Percentiles rank a stretch among this genome's conserved stretches.
phyloP scores from a whole-genome alignment of 2,888 invertebrate species.

The Tipula vernalis region DNA sequence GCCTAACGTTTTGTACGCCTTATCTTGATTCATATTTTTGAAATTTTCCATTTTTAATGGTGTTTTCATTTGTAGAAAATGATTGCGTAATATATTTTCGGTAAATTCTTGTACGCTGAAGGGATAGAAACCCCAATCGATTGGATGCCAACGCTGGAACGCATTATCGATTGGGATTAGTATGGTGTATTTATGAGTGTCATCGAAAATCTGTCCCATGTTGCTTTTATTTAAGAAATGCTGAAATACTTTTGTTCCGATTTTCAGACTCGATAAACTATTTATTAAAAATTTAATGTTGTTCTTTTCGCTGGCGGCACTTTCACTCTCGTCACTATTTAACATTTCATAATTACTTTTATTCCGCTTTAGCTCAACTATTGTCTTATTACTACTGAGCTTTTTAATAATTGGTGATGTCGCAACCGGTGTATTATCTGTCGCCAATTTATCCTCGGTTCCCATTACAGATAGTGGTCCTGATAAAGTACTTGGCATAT shows the following conservation, averaged over 20 bases:
- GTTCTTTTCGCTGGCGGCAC: not conserved
- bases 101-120: conserved; percentile 53
- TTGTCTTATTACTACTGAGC: not conserved
- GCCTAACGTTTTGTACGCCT: conserved; percentile 42
- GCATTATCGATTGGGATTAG: conserved; percentile 52
- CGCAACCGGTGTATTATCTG: not conserved
- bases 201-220: conserved; percentile 43
- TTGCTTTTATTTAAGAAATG: conserved; percentile 48
- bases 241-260: conserved; percentile 49
- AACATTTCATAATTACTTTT: conserved; percentile 25
- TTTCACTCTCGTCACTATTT: conserved; percentile 30
- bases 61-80: conserved; percentile 43
- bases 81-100: conserved; percentile 46
- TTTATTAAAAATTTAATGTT: conserved; percentile 33
- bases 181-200: conserved; percentile 43
- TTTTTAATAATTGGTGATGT: not conserved
- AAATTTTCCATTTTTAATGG: conserved; percentile 42
- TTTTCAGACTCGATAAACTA: conserved; percentile 45
- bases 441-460: not conserved
- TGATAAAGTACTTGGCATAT: not conserved
- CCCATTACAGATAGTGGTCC: not conserved
- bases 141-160: conserved; percentile 54
- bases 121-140: conserved; percentile 57
- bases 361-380: not conserved
- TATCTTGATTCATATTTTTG: conserved; percentile 36